These are phyloP conservation scores for Papilio elwesi DNA, from an alignment of 2,888 invertebrate species.

Conservation along the genomic window DNA sequence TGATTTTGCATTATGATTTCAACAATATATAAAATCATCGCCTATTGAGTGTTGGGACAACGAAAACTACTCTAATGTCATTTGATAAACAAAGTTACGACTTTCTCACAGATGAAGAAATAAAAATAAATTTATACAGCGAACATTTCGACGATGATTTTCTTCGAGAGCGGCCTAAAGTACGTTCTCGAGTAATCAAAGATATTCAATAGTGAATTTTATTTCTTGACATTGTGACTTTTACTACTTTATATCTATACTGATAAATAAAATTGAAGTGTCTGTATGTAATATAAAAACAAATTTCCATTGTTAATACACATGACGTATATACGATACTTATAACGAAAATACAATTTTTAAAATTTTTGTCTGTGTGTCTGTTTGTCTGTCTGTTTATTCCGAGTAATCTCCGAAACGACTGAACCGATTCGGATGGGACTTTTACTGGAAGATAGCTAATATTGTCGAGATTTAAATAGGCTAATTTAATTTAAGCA, in stretches of 20 bases:
- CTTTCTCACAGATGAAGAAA: constrained; percentile 25
- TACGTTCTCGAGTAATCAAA: constrained; percentile 11
- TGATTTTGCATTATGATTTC: constrained; percentile 24
- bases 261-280: too few relatives aligned
- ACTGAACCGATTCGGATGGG: too few relatives aligned
- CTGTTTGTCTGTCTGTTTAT: too few relatives aligned
- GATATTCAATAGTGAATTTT: constrained; percentile 3
- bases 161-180: not conserved
- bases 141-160: constrained; percentile 9
- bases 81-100: constrained; percentile 37
- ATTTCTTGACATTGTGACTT: not conserved
- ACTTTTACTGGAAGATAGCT: too few relatives aligned
- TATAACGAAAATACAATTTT: too few relatives aligned
- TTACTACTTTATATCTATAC: not conserved
- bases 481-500: too few relatives aligned
- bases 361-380: too few relatives aligned
- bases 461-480: too few relatives aligned
- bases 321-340: too few relatives aligned
- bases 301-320: too few relatives aligned
- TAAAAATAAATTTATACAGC: constrained; percentile 33
- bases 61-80: constrained; percentile 17
- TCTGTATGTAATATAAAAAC: too few relatives aligned
- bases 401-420: too few relatives aligned
- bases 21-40: constrained; percentile 14
- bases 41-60: not conserved